Percentiles rank a stretch among this genome's conserved stretches.
Evolutionary conservation across 2,888 invertebrate species (phyloP).

Genomic region (Diadromus collaris): DNA sequence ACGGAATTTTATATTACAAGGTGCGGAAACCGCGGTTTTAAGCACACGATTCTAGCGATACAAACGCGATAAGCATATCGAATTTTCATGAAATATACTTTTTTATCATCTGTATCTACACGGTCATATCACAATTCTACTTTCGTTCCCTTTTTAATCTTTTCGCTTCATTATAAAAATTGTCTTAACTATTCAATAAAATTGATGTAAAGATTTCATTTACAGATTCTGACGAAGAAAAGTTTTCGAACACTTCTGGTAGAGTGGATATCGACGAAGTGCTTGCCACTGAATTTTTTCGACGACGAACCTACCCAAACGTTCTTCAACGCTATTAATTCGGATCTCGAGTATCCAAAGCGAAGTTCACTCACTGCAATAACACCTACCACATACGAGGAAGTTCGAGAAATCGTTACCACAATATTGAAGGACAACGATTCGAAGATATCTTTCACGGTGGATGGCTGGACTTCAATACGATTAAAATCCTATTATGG

Average conservation of each 20-base stretch:
- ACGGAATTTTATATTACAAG: too few species aligned
- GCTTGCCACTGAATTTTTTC: slow-evolving; percentile 20
- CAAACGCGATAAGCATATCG: slow-evolving; percentile 46
- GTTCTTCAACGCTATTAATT: slow-evolving; percentile 24
- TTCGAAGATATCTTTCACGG: slow-evolving; percentile 13
- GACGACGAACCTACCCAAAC: slow-evolving; percentile 17
- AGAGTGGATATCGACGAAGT: slow-evolving; percentile 22
- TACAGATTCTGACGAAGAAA: slow-evolving; percentile 19
- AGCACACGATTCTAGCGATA: too few species aligned
- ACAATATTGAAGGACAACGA: slow-evolving; percentile 8
- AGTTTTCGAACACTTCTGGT: slow-evolving; percentile 22
- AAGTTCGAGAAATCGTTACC: slow-evolving; percentile 14
- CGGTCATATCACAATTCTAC: slow-evolving; percentile 72
- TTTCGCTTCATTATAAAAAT: slow-evolving; percentile 58
- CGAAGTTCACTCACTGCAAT: slow-evolving; percentile 13
- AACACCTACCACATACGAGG: slow-evolving; percentile 3
- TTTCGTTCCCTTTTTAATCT: slow-evolving; percentile 58
- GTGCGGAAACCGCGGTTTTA: too few species aligned
- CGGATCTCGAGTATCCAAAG: slow-evolving; percentile 12
- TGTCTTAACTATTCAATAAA: slow-evolving; percentile 19
- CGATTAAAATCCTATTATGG: slow-evolving; percentile 22
- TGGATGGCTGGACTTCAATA: slow-evolving; percentile 22
- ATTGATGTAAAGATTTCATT: background rate
- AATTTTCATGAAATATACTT: slow-evolving; percentile 60
- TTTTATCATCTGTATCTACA: slow-evolving; percentile 66